These are phyloP conservation scores for Andrena dorsata DNA, from an alignment of 2,888 invertebrate genomes.

Conservation along the genomic window DNA sequence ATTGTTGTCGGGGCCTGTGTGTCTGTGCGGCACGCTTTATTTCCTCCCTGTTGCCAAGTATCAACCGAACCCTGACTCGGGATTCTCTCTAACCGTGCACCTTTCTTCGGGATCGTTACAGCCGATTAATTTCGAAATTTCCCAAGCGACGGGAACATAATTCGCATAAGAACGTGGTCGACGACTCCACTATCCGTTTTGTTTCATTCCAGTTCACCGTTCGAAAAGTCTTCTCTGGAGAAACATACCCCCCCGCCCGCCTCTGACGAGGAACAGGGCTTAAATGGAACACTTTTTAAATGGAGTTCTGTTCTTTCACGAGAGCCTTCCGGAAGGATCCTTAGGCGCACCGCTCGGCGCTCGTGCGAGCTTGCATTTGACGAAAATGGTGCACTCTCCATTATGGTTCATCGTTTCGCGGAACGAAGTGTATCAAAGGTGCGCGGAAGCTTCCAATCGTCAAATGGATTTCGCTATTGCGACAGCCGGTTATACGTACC, in stretches of 20 bases:
- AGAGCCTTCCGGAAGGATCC: neutral
- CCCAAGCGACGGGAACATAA: slow-evolving; percentile 2
- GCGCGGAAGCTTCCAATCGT: slow-evolving; percentile 49
- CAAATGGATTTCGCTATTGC: slow-evolving; percentile 57
- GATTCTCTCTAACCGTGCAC: slow-evolving; percentile 9
- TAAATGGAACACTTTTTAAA: slow-evolving; percentile 32
- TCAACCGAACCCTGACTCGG: slow-evolving; percentile 3
- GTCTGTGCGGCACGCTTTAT: slow-evolving; percentile 5
- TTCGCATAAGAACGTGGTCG: slow-evolving; percentile 10
- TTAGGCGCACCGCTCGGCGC: slow-evolving; percentile 25
- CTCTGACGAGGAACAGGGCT: neutral
- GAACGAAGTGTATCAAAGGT: slow-evolving; percentile 53
- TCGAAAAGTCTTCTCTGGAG: neutral
- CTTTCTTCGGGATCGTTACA: slow-evolving; percentile 18
- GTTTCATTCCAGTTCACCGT: neutral
- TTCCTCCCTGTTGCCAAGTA: slow-evolving; percentile 13
- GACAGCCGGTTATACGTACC: slow-evolving; percentile 12
- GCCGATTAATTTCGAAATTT: slow-evolving; percentile 49
- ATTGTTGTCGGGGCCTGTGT: slow-evolving; percentile 27
- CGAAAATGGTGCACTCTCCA: slow-evolving; percentile 52
- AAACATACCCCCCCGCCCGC: neutral
- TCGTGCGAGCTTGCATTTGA: slow-evolving; percentile 28
- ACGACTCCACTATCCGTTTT: neutral
- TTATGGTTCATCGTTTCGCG: slow-evolving; percentile 61
- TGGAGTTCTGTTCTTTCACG: slow-evolving; percentile 21